phyloP scores from a whole-genome alignment of 2,797 vertebrate species.

The Dromococcyx pavoninus region DNA sequence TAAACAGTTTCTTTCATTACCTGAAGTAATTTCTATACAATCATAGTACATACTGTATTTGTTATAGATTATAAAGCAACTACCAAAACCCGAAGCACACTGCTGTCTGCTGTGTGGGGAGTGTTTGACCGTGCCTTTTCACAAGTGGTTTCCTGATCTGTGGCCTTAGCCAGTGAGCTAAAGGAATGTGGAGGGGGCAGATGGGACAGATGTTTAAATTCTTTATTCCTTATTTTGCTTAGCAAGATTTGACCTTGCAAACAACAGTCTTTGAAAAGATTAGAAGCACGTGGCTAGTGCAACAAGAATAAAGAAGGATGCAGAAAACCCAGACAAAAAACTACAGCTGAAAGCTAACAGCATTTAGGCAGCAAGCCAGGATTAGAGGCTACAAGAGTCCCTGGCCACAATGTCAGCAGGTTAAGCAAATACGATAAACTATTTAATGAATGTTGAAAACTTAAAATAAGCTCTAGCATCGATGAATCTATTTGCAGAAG shows the following conservation, averaged over 20 bases:
- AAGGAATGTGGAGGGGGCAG: not conserved
- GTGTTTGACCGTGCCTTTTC: not conserved
- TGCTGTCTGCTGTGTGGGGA: not conserved
- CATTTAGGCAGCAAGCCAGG: not conserved
- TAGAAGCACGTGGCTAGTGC: not conserved
- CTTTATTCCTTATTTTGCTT: not conserved
- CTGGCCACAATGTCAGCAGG: not conserved
- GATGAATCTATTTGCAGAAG: not conserved
- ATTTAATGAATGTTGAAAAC: not conserved
- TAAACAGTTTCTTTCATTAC: not conserved
- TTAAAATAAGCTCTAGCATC: not conserved
- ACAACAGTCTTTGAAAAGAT: not conserved
- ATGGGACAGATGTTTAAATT: not conserved
- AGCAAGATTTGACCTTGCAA: not conserved
- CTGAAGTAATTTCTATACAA: not conserved
- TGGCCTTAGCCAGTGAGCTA: not conserved
- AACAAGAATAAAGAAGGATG: not conserved
- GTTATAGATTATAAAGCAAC: not conserved
- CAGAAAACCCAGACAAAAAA: not conserved
- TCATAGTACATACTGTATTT: not conserved
- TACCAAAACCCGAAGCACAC: not conserved
- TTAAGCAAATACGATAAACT: not conserved
- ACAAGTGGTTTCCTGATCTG: not conserved
- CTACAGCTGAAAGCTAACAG: not conserved
- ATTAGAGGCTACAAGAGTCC: not conserved